These are phyloP conservation scores for Crypturellus tataupa DNA, from an alignment of 2,797 vertebrate genomes.

Conservation along the genomic window DNA sequence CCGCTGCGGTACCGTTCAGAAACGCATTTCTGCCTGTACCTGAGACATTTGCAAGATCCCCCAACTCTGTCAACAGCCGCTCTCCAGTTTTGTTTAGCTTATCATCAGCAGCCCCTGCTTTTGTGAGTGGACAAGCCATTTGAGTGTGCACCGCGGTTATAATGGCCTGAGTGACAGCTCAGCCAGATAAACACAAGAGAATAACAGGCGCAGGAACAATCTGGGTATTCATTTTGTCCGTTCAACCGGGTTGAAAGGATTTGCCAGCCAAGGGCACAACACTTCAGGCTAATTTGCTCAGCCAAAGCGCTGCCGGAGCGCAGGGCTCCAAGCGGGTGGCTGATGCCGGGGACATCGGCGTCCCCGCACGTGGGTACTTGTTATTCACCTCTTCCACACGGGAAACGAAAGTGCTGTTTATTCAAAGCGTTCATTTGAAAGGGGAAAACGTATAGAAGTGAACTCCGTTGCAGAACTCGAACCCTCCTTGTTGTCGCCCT, in stretches of 20 bases:
- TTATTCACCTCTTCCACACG: slow-evolving; percentile 60
- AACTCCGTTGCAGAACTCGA: slow-evolving; percentile 61
- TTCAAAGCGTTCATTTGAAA: slow-evolving; percentile 62
- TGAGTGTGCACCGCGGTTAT: slow-evolving; percentile 86
- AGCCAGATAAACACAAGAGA: slow-evolving; percentile 88
- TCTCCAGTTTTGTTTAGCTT: slow-evolving; percentile 79
- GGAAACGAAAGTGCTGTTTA: slow-evolving; percentile 53
- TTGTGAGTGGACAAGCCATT: slow-evolving; percentile 81
- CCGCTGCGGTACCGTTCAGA: slow-evolving; percentile 13
- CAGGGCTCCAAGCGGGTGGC: slow-evolving; percentile 41
- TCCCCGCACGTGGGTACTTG: slow-evolving; percentile 44
- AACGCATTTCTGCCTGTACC: slow-evolving; percentile 41
- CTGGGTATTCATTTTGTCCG: slow-evolving; percentile 87
- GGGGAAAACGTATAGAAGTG: slow-evolving; percentile 67
- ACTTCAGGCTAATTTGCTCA: slow-evolving; percentile 84
- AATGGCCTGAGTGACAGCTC: slow-evolving; percentile 87
- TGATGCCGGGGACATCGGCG: slow-evolving; percentile 32
- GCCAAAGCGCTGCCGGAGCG: slow-evolving; percentile 74
- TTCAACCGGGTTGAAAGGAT: slow-evolving; percentile 89
- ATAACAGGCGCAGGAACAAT: slow-evolving; percentile 81
- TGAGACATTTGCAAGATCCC: slow-evolving; percentile 68
- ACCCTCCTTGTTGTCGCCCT: neutral
- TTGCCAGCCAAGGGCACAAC: slow-evolving; percentile 87
- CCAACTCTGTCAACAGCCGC: slow-evolving; percentile 65
- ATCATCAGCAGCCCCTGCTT: slow-evolving; percentile 81